Percentiles rank a stretch among this genome's conserved stretches.
phyloP scores from a whole-genome alignment of 2,113 vertebrate species.

The Telmatochromis brichardi region DNA sequence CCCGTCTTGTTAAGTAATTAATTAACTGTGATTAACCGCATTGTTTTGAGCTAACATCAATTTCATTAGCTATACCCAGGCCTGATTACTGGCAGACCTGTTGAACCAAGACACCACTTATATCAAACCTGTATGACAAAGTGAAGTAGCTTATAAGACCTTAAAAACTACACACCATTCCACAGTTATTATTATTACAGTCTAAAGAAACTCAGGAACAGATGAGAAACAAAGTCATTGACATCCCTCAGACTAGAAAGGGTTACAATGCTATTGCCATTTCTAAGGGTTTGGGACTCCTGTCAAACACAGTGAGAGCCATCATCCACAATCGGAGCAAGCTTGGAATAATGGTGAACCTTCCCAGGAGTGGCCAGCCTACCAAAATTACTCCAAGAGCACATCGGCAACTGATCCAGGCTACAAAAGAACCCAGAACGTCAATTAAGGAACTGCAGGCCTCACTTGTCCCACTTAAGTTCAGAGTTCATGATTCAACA shows the following conservation, averaged over 20 bases:
- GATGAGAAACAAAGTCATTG: not conserved
- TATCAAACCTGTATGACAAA: not conserved
- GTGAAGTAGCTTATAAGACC: not conserved
- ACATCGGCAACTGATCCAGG: not conserved
- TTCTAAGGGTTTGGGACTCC: not conserved
- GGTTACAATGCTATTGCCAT: not conserved
- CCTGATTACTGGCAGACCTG: not conserved
- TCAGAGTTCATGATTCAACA: not conserved
- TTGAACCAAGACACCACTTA: not conserved
- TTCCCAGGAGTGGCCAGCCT: not conserved
- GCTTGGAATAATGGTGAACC: not conserved
- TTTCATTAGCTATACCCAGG: not conserved
- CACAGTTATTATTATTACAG: not conserved
- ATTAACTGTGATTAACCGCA: not conserved
- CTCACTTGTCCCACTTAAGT: not conserved
- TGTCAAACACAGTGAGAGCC: not conserved
- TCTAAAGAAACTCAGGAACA: not conserved
- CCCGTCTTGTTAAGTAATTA: not conserved
- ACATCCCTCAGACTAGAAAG: not conserved
- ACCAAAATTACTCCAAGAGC: not conserved
- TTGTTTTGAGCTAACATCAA: not conserved
- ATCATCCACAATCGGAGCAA: not conserved
- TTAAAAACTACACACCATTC: not conserved
- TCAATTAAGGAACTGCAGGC: not conserved
- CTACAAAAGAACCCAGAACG: not conserved